Evolutionary conservation across 2,888 invertebrate genomes (phyloP), one percentile per base, ranked within the genome.

Genomic region (Pterobdella sp.): DNA sequence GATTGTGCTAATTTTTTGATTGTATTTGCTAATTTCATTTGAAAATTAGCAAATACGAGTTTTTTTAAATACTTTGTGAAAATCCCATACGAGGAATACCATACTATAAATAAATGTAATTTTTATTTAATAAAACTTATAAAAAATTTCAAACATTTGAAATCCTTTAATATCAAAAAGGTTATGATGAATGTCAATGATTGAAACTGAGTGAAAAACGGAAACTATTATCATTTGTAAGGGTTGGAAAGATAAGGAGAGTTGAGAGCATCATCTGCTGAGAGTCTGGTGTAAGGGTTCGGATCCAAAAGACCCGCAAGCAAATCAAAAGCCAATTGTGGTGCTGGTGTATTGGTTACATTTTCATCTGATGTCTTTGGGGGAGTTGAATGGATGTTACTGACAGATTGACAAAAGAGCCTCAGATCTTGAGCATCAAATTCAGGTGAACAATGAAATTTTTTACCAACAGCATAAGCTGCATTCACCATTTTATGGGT

Each of bases 401-500:
- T 67, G 35, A 18, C n/a, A 37, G 18, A 36, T n/a, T 32, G 78
- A 77, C 86, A 86, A 68, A 85, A 73, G 64, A 78, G 80, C 70
- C 80, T 78, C 18, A 86, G 76, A 76, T 85, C 81, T 22, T 84
- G 71, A 0, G 82, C 79, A 22, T 77, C 77, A 10, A 75, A 76
- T 3, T 72, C 42, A 26, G 81, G 81, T 67, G 74, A 78, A 72
- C 79, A 79, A 0, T 79, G 76, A 26, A 82, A 49, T 26, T 77
- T 75, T 76, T 82, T 83, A 56, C 81, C 90, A 76, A 91, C 86
- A 77, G 87, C 86, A 74, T 82, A 80, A 0, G 92, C 91, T 74
- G 90, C 87, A 75, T 87, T 86, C 77, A 88, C 87, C 78, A 93
- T 87, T 77, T 87, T 85, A 66, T 86, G 86, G 72, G 89, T 88